Evolutionary conservation across 2,113 vertebrate species (phyloP).

Genomic region (Osmerus mordax): DNA sequence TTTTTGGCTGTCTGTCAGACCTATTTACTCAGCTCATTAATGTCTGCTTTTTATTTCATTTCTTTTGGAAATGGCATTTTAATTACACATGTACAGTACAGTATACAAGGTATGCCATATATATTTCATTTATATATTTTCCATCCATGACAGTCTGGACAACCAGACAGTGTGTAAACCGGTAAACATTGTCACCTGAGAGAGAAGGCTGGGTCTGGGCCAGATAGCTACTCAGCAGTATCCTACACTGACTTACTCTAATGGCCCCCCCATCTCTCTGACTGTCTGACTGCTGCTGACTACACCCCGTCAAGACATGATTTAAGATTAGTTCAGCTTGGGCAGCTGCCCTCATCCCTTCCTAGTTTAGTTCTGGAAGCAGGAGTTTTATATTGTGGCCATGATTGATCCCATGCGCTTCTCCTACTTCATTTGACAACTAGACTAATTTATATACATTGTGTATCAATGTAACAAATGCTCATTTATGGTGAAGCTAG

Average conservation of each 20-base stretch:
- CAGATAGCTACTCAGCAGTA: too few species aligned
- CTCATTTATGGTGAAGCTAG: slow-evolving; percentile 32
- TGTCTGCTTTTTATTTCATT: slow-evolving; percentile 18
- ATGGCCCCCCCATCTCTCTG: too few species aligned
- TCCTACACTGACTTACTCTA: too few species aligned
- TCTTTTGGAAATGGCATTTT: slow-evolving; percentile 36
- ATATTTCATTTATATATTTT: slow-evolving; percentile 13
- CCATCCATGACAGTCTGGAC: not conserved
- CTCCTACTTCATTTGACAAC: slow-evolving; percentile 25
- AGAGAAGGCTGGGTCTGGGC: too few species aligned
- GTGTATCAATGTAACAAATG: slow-evolving; percentile 54
- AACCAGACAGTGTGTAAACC: not conserved
- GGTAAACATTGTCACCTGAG: too few species aligned
- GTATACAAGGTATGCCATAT: not conserved
- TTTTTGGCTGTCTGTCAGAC: not conserved
- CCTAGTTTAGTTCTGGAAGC: slow-evolving; percentile 13
- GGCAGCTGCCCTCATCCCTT: slow-evolving; percentile 14
- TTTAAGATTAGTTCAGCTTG: not conserved
- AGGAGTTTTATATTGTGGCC: slow-evolving; percentile 24
- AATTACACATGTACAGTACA: too few species aligned
- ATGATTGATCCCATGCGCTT: slow-evolving; percentile 24
- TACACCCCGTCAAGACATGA: not conserved
- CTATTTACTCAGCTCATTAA: slow-evolving; percentile 26
- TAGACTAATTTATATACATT: slow-evolving; percentile 30
- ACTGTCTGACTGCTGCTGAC: not conserved